Evolutionary conservation across 2,113 vertebrate genomes (phyloP).

Genomic region (Egretta garzetta): DNA sequence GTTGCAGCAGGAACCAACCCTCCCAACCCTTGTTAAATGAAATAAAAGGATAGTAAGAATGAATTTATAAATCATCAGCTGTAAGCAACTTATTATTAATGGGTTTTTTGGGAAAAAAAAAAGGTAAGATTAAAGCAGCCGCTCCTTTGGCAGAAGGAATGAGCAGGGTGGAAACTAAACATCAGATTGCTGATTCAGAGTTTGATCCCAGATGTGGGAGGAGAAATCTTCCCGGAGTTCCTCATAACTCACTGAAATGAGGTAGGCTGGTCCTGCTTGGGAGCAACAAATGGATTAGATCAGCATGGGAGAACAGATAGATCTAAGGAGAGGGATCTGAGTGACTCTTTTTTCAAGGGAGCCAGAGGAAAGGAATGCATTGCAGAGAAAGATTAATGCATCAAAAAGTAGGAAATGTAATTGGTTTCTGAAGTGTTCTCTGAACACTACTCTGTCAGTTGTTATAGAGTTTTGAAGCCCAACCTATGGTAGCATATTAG

Average conservation of each 20-base stretch:
- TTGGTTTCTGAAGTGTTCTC: background rate
- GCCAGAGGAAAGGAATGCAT: background rate
- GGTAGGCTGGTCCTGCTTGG: conserved; percentile 30
- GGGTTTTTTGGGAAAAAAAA: background rate
- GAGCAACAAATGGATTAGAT: conserved; percentile 54
- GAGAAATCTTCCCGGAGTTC: conserved; percentile 57
- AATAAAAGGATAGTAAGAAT: background rate
- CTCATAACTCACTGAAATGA: conserved; percentile 66
- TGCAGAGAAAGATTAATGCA: background rate
- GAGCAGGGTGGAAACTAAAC: conserved; percentile 52
- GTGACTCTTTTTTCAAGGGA: background rate
- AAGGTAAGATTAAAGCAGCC: conserved; percentile 35
- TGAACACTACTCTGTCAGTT: background rate
- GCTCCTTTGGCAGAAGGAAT: conserved; percentile 51
- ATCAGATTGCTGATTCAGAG: conserved; percentile 65
- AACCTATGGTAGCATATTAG: rapidly evolving
- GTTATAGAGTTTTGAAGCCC: background rate
- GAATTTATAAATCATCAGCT: background rate
- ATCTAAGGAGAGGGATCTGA: background rate
- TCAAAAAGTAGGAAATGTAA: background rate
- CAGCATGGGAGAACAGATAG: conserved; percentile 46
- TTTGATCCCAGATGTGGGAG: conserved; percentile 67
- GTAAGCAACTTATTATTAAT: background rate
- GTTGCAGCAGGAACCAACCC: background rate
- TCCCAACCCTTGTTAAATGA: background rate